phyloP scores from a whole-genome alignment of 2,113 vertebrate genomes.

The Aptenodytes patagonicus region DNA sequence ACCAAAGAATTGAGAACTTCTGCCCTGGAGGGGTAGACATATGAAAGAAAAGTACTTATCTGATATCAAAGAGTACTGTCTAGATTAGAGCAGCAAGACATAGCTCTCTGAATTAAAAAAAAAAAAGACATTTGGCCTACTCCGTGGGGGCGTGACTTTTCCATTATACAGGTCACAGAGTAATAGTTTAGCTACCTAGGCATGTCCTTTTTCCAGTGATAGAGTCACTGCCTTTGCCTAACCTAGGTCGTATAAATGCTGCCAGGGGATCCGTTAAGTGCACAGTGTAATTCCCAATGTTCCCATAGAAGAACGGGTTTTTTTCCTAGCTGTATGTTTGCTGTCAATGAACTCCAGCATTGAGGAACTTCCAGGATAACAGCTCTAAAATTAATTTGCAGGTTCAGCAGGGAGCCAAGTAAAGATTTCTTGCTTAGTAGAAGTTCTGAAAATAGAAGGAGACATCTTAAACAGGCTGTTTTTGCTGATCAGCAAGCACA shows the following conservation, averaged over 20 bases:
- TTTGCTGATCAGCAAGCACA: neutral
- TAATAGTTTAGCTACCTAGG: neutral
- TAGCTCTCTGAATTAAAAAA: neutral
- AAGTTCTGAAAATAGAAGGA: neutral
- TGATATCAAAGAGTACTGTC: neutral
- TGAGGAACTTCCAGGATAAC: neutral
- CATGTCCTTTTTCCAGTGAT: neutral
- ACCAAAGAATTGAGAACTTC: neutral
- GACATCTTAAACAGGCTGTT: neutral
- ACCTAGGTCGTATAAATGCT: neutral
- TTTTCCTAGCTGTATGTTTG: neutral
- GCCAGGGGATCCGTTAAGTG: neutral
- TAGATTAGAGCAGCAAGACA: neutral
- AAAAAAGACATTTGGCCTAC: neutral
- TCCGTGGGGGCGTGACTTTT: neutral
- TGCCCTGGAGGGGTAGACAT: neutral
- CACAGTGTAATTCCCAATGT: neutral
- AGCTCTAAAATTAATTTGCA: neutral
- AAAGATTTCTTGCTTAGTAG: neutral
- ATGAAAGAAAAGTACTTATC: neutral
- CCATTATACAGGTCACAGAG: neutral
- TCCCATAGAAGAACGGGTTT: rapidly evolving
- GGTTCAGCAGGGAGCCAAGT: neutral
- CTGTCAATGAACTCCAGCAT: neutral
- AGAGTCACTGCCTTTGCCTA: neutral